Evolutionary conservation across 2,113 vertebrate species (phyloP).

Genomic region (Morone chrysops): DNA sequence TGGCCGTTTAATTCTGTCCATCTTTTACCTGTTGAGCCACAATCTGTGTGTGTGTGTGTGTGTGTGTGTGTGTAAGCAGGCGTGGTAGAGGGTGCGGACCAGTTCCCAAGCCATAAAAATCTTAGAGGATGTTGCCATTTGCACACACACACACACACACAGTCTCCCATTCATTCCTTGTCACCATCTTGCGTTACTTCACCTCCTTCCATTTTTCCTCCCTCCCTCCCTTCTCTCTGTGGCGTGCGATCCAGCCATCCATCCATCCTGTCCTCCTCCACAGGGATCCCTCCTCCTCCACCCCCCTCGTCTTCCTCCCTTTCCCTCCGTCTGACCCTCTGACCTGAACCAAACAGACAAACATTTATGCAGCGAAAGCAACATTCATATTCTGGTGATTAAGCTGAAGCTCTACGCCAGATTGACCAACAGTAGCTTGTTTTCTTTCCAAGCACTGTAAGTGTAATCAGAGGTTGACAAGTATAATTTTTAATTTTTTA

Average conservation of each 20-base stretch:
- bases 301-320: constrained; percentile 36
- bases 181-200: constrained; percentile 39
- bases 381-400: constrained; percentile 31
- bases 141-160: constrained; percentile 17
- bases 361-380: constrained; percentile 54
- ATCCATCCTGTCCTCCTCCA: constrained; percentile 73
- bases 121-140: constrained; percentile 26
- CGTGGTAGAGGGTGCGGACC: constrained; percentile 13
- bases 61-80: neutral
- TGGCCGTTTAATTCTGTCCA: neutral
- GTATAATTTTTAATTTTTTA: neutral
- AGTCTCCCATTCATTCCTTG: constrained; percentile 39
- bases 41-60: neutral
- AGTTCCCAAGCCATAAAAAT: constrained; percentile 43
- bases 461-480: neutral
- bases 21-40: constrained; percentile 1
- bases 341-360: constrained; percentile 60
- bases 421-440: neutral
- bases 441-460: neutral
- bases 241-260: constrained; percentile 62
- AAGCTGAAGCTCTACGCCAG: neutral
- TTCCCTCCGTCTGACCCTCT: constrained; percentile 52
- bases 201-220: constrained; percentile 48
- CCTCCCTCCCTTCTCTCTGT: constrained; percentile 45
- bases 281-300: constrained; percentile 53